Evolutionary conservation across 2,113 vertebrate species (phyloP).

Genomic region (Coreoperca whiteheadi): DNA sequence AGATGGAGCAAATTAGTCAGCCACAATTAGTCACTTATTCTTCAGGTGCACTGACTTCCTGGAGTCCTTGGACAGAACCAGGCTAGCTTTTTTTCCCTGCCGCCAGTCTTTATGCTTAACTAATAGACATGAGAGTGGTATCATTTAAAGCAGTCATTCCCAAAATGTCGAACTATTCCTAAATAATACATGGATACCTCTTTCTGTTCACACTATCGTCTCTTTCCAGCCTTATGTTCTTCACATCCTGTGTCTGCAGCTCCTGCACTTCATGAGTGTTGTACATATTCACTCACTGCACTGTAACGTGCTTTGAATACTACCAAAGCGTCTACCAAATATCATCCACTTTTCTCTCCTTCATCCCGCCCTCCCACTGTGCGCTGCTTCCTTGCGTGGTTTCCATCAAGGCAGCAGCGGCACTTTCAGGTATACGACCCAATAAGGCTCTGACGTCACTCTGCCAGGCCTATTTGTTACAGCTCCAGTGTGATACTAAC

Average conservation of each 20-base stretch:
- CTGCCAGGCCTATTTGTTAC: not conserved
- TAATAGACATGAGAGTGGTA: no score
- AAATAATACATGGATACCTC: no score
- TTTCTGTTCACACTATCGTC: not conserved
- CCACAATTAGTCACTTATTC: no score
- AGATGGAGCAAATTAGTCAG: no score
- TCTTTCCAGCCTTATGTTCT: not conserved
- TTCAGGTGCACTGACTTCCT: no score
- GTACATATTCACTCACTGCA: not conserved
- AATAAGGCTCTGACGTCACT: not conserved
- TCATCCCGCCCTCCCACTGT: not conserved
- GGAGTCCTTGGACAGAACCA: no score
- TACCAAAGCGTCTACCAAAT: not conserved
- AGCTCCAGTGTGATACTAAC: not conserved
- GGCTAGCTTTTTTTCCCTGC: no score
- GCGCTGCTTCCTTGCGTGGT: not conserved
- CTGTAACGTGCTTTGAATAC: not conserved
- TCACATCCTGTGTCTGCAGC: not conserved
- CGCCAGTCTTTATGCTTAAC: no score
- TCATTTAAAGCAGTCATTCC: no score
- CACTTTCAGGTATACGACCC: constrained; percentile 22
- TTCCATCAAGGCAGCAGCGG: constrained; percentile 16
- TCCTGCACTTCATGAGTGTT: not conserved
- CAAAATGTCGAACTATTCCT: not conserved
- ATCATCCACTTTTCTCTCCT: constrained; percentile 15